A percentile compares a stretch with the other conserved stretches of the same genome.
These are phyloP conservation scores for Plestiodon gilberti DNA, from an alignment of 2,113 vertebrate species.

Conservation along the genomic window DNA sequence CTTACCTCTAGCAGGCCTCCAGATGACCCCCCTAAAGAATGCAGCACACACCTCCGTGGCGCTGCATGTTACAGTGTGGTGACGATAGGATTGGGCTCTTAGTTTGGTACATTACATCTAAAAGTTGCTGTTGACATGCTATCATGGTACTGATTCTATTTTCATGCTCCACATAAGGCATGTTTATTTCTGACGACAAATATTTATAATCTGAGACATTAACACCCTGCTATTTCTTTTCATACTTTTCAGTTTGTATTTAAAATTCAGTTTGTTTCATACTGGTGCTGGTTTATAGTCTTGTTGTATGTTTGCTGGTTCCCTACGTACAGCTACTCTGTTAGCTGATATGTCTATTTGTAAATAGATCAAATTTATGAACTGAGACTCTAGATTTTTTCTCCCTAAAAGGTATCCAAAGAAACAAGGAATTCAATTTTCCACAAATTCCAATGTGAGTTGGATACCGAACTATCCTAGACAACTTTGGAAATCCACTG, in stretches of 20 bases:
- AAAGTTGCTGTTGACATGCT: not conserved
- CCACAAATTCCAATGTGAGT: not conserved
- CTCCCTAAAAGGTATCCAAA: slow-evolving; percentile 31
- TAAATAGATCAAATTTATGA: slow-evolving; percentile 24
- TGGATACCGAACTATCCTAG: not conserved
- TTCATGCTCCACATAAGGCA: slow-evolving; percentile 10
- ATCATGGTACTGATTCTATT: not conserved
- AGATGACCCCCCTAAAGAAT: too few relatives aligned
- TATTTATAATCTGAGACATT: not conserved
- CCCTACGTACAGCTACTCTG: not conserved
- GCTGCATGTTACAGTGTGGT: too few relatives aligned
- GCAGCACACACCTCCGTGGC: too few relatives aligned
- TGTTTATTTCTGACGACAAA: not conserved
- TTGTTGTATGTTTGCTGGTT: not conserved
- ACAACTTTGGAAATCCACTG: not conserved
- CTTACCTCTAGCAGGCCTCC: too few relatives aligned
- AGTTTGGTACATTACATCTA: not conserved
- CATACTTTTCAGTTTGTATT: not conserved
- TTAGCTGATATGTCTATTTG: not conserved
- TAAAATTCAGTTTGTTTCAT: not conserved
- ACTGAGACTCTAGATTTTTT: not conserved
- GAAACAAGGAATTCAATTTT: not conserved
- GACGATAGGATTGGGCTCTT: too few relatives aligned
- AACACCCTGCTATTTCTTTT: not conserved
- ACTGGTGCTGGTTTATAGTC: not conserved